These are phyloP conservation scores for Lathamus discolor DNA, from an alignment of 2,113 vertebrate genomes.

Conservation along the genomic window DNA sequence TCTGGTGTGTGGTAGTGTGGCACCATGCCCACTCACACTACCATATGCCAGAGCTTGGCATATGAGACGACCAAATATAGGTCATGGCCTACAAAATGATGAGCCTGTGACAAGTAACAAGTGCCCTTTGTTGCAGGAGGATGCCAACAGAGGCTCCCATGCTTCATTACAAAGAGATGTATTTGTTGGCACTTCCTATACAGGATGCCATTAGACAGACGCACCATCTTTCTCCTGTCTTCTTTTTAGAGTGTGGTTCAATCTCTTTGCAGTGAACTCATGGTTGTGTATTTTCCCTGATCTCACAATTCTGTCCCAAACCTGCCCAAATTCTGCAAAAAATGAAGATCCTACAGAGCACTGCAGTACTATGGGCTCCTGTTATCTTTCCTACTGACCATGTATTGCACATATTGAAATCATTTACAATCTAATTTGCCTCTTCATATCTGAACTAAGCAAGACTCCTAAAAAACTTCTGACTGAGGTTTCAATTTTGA, in stretches of 20 bases:
- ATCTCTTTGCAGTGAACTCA: not conserved
- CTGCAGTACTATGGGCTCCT: not conserved
- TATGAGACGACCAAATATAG: not conserved
- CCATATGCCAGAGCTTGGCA: not conserved
- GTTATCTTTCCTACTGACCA: not conserved
- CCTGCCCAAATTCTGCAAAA: not conserved
- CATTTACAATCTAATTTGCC: not conserved
- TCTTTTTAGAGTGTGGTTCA: not conserved
- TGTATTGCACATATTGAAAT: not conserved
- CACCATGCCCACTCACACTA: not conserved
- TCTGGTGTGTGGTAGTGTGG: not conserved
- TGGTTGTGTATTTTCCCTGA: not conserved
- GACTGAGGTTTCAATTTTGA: not conserved
- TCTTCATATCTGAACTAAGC: not conserved
- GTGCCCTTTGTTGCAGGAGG: not conserved
- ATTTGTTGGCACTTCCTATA: not conserved
- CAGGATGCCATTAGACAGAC: not conserved
- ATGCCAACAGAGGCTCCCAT: not conserved
- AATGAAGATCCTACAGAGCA: not conserved
- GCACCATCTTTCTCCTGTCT: not conserved
- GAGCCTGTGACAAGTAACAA: not conserved
- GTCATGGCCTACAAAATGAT: conserved; percentile 8
- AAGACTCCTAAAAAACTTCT: not conserved
- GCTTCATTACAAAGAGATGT: not conserved
- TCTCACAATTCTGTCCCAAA: not conserved